These are phyloP conservation scores for Antheraea pernyi DNA, from an alignment of 1,140 invertebrate species.

Conservation along the genomic window DNA sequence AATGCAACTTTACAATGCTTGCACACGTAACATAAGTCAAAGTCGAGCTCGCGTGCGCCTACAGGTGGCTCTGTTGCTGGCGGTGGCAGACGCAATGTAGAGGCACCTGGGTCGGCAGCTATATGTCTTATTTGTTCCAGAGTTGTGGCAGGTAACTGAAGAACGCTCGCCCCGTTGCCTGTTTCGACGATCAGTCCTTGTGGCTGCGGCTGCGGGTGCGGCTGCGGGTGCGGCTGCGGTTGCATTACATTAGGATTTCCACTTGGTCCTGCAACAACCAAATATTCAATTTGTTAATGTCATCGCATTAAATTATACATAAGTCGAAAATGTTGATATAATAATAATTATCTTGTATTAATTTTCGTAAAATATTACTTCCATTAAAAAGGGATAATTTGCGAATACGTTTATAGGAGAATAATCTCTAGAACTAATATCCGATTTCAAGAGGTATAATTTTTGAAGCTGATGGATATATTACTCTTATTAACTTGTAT, in stretches of 20 bases:
- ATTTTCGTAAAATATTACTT: too few relatives aligned
- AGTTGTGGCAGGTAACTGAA: conserved; percentile 82
- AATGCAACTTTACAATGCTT: conserved; percentile 92
- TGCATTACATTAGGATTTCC: conserved; percentile 44
- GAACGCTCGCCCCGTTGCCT: conserved; percentile 81
- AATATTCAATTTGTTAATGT: neutral
- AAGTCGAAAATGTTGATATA: too few relatives aligned
- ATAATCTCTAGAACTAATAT: too few relatives aligned
- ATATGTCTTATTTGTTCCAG: conserved; percentile 84
- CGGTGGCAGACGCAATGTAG: conserved; percentile 82
- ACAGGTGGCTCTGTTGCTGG: conserved; percentile 63
- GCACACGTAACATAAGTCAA: conserved; percentile 91
- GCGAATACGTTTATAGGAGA: too few relatives aligned
- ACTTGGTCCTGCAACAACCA: conserved; percentile 56
- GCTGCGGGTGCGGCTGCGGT: conserved; percentile 68
- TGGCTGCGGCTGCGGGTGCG: conserved; percentile 63
- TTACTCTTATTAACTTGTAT: too few relatives aligned
- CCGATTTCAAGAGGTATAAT: too few relatives aligned
- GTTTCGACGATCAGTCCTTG: conserved; percentile 77
- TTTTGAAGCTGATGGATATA: too few relatives aligned
- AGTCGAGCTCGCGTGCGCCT: conserved; percentile 81
- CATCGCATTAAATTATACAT: neutral
- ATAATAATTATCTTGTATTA: too few relatives aligned
- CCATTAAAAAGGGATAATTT: too few relatives aligned
- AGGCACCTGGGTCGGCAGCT: conserved; percentile 83